phyloP scores from a whole-genome alignment of 2,113 vertebrate species.

The Psilopsiagon aurifrons region DNA sequence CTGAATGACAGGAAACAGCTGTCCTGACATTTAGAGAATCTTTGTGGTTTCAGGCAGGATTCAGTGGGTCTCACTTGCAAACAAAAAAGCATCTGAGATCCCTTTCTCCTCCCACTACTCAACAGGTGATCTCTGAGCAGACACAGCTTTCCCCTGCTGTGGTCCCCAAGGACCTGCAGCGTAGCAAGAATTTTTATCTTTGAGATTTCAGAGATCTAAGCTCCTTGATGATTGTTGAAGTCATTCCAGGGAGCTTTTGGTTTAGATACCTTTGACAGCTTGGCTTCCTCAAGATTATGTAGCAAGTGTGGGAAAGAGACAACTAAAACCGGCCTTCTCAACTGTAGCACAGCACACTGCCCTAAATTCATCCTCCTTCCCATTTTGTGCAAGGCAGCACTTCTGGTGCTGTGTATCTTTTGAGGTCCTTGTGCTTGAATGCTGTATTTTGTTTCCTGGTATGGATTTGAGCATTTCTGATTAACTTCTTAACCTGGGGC shows the following conservation, averaged over 20 bases:
- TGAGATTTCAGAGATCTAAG: background rate
- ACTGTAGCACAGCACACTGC: accelerated
- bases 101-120: background rate
- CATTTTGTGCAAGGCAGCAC: background rate
- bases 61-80: background rate
- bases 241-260: background rate
- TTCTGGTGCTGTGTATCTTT: background rate
- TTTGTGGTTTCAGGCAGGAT: background rate
- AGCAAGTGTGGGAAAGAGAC: background rate
- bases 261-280: background rate
- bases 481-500: background rate
- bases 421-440: background rate
- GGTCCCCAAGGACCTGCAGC: background rate
- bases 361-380: background rate
- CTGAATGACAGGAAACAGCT: background rate
- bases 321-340: background rate
- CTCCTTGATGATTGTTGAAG: background rate
- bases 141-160: background rate
- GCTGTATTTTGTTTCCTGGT: background rate
- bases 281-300: background rate
- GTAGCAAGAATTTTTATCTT: background rate
- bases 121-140: background rate
- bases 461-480: background rate
- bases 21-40: background rate
- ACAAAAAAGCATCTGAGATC: background rate